These are phyloP conservation scores for Pontoporia blainvillei DNA, from an alignment of 2,113 vertebrate genomes.

Conservation along the genomic window DNA sequence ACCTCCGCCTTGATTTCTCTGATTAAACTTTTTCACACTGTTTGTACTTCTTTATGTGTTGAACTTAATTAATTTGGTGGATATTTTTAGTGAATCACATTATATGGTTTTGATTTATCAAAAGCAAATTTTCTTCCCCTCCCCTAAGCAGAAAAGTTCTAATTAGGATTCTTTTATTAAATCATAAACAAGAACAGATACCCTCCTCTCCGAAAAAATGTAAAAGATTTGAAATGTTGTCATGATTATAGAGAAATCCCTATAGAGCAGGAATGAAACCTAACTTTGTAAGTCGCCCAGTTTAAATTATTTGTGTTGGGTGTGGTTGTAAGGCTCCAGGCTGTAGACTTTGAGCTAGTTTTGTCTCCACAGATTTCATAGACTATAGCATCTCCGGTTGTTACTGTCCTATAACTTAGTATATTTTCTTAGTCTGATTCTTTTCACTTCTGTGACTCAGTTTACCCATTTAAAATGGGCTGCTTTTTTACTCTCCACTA, in stretches of 20 bases:
- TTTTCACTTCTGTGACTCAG: background rate
- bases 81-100: background rate
- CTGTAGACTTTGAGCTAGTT: background rate
- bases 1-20: background rate
- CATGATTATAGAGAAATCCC: background rate
- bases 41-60: background rate
- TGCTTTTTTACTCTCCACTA: background rate
- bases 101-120: background rate
- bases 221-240: background rate
- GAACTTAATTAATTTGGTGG: background rate
- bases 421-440: background rate
- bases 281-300: background rate
- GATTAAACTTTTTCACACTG: background rate
- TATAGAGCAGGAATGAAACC: background rate
- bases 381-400: background rate
- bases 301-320: background rate
- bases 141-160: background rate
- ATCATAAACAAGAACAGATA: background rate
- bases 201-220: background rate
- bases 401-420: background rate
- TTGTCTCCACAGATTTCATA: background rate
- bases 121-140: background rate
- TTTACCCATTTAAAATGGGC: background rate
- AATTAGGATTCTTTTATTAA: conserved; percentile 6
- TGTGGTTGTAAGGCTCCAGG: background rate